Evolutionary conservation across 2,113 vertebrate species (phyloP), one percentile per base, ranked within the genome.

Genomic region (Lophius piscatorius): DNA sequence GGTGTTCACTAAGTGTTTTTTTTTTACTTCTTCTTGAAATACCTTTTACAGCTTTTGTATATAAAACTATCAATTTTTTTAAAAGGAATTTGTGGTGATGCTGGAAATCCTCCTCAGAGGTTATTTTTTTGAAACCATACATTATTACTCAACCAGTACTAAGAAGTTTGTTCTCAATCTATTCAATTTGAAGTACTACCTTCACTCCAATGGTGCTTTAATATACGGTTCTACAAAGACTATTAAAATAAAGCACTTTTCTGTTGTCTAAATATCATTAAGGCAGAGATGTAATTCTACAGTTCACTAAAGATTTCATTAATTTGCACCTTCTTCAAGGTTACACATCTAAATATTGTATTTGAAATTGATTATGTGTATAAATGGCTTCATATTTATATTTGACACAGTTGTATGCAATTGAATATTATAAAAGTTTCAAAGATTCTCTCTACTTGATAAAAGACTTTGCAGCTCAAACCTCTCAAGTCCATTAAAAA

Each of bases 351-450:
- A 26, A 23, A 55, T 41, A 31, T 65, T 41, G 63, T 36, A 20
- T 13, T 55, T 51, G 18, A 7, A 29, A 18, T 7, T 9, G 16
- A 39, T 67, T 67, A 65, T 74, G 31, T 81, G 66, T 82, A 82
- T 81, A 82, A 69, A 76, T 72, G 57, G 66, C 63, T 75, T 73
- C 45, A 59, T 85, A 87, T 87, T 87, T 87, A 84, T 85, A 77
- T 70, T 74, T 83, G 21, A 47, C 21, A 50, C 33, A 23, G 55
- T 61, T 75, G 20, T 77, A 60, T 60, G 55, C 45, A 60, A 23
- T 67, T 51, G 9, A 76, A 68, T 65, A 77, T 36, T 33, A 1
- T 1, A 1, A 33, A 52, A 6, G 50, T 58, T 47, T 36, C 60
- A 45, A 28, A 42, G 20, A 34, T 28, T 56, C 41, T 20, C 22